These are phyloP conservation scores for Acleris sparsana DNA, from an alignment of 2,888 invertebrate species.

Conservation along the genomic window DNA sequence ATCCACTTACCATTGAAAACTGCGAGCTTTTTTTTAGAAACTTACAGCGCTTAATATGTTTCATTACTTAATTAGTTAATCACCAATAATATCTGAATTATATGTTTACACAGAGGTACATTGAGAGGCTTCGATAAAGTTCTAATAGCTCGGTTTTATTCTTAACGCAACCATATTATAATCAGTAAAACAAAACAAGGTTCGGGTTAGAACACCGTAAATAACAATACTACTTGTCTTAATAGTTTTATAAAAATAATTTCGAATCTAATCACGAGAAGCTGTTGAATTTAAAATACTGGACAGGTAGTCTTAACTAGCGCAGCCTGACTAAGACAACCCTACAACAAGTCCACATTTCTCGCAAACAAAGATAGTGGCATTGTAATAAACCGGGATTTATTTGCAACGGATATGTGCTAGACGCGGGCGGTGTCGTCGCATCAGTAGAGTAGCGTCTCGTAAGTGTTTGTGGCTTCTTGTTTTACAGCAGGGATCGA, in stretches of 20 bases:
- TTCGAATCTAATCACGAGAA: slow-evolving; percentile 18
- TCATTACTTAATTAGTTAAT: not conserved
- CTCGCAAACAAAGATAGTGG: slow-evolving; percentile 7
- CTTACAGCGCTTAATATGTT: not conserved
- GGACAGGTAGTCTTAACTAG: slow-evolving; percentile 11
- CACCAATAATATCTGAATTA: not conserved
- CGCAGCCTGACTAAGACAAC: slow-evolving; percentile 16
- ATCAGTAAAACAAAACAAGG: too few species aligned
- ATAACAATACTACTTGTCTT: slow-evolving; percentile 13
- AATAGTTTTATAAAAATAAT: slow-evolving; percentile 15
- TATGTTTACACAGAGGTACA: too few species aligned
- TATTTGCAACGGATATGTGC: slow-evolving; percentile 7
- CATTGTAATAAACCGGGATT: slow-evolving; percentile 14
- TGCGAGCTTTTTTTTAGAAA: slow-evolving; percentile 14
- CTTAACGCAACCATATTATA: not conserved
- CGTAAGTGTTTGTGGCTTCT: too few species aligned
- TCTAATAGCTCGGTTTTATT: not conserved
- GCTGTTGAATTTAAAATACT: slow-evolving; percentile 18
- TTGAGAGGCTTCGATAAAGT: not conserved
- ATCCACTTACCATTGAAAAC: slow-evolving; percentile 17
- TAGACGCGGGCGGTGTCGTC: not conserved
- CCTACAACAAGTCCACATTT: slow-evolving; percentile 18
- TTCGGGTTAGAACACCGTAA: slow-evolving; percentile 6
- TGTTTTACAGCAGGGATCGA: too few species aligned
- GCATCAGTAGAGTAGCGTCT: too few species aligned